Evolutionary conservation across 2,888 invertebrate species (phyloP), one percentile per base, ranked within the genome.

Genomic region (Calameuta pallipes): DNA sequence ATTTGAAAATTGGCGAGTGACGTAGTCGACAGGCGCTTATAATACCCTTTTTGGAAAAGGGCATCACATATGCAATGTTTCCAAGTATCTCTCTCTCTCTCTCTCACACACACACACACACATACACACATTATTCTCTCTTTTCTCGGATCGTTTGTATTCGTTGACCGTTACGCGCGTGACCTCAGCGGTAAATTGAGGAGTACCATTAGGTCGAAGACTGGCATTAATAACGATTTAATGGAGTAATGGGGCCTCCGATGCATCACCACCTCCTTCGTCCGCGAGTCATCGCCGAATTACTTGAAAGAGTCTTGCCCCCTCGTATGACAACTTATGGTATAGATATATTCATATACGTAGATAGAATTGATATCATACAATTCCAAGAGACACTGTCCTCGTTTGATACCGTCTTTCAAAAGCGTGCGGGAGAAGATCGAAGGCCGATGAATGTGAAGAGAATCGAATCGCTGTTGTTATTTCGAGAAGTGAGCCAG

Each of bases 221-320:
- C 85, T 84, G 85, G 80, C 87, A 87, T 88, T 88, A 88, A 89
- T 88, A 85, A 89, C 79, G 84, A 85, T 87, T 86, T 89, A 88
- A 89, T 87, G 85, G 87, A 87, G 84, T 88, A 88, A 88, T 88
- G 85, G 84, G 84, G 41, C 41, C 41, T 56, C 81, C 80, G 79
- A 77, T 77, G 78, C 80, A 79, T 81, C 78, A 83, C 83, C 82
- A 81, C 80, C 85, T 86, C 80, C 85, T 87, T 84, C 82, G 81
- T 83, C 83, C 80, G 80, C 83, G 76, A 84, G 75, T 81, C 78
- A 80, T 82, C 81, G 79, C 80, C 84, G 71, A 80, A 84, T 84
- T 77, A 80, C 75, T 81, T 78, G 74, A 74, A 81, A 82, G 71
- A 56, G 56, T 56, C 9, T 56, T 56, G 56, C 56, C 56, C 23